Percentiles rank a stretch among this genome's conserved stretches.
phyloP scores from a whole-genome alignment of 2,113 vertebrate species.

The Cyprinodon variegatus region DNA sequence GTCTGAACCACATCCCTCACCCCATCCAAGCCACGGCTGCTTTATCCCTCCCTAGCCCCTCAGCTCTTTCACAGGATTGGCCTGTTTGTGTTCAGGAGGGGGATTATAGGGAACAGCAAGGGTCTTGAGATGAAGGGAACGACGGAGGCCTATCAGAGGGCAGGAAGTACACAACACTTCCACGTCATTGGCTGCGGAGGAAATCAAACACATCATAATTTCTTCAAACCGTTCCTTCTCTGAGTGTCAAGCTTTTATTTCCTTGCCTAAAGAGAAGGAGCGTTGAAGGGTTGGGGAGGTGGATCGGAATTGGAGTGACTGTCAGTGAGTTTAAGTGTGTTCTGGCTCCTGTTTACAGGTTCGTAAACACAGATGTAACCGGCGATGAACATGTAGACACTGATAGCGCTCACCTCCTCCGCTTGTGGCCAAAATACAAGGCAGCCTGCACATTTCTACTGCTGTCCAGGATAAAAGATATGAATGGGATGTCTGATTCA shows the following conservation, averaged over 20 bases:
- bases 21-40: constrained; percentile 52
- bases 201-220: constrained; percentile 78
- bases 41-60: constrained; percentile 62
- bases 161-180: constrained; percentile 41
- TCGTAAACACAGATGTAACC: constrained; percentile 47
- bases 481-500: constrained; percentile 53
- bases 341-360: constrained; percentile 33
- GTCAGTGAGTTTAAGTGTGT: constrained; percentile 53
- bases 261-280: constrained; percentile 48
- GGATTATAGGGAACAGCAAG: constrained; percentile 68
- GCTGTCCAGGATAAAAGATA: constrained; percentile 28
- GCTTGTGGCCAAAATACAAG: constrained; percentile 60
- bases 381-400: constrained; percentile 47
- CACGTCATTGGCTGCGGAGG: constrained; percentile 65
- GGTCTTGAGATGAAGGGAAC: constrained; percentile 66
- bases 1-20: constrained; percentile 54
- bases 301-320: constrained; percentile 63
- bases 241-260: constrained; percentile 63
- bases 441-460: constrained; percentile 30
- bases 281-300: constrained; percentile 11
- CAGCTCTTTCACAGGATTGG: constrained; percentile 69
- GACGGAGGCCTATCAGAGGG: constrained; percentile 72
- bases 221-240: constrained; percentile 55
- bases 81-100: constrained; percentile 63
- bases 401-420: constrained; percentile 58